Base-by-base conservation (phyloP, 2,113 vertebrate genomes). In the Prolemur simus region DNA sequence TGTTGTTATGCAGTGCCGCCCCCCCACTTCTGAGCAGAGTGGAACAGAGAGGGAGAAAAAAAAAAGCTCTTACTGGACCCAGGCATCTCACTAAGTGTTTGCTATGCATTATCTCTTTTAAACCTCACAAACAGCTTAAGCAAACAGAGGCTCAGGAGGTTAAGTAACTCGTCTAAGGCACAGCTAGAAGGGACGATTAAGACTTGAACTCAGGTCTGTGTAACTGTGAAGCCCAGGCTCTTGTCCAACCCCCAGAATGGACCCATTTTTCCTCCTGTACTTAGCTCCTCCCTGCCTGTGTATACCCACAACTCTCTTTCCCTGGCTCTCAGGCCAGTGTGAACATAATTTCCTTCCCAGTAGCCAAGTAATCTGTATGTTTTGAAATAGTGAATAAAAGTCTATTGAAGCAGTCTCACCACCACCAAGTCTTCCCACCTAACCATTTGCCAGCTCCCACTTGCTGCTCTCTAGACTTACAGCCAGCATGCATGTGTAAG, bases 41-140 rank as follows among this genome's bases (percentile, higher is more conserved):
- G 76, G 86, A 84, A 56, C 63, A 91, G 73, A 47, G 37, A 52
- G 45, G 37, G 45, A 69, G 60, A 66, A 60, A 95, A 27, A 87
- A 63, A 25, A 29, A 88, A 95, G 39, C 15, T 78, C 23, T 80
- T 87, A 47, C 20, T 73, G 23, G 81, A 29, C 56, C 23, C 42
- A 68, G 64, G 60, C 29, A 91, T 66, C 66, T 94, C 42, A 49
- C 20, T 92, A 39, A 92, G 27, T 92, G 37, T 71, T 88, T 92
- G 52, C 71, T 90, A n/a, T 37, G 10, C 32, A 82, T 87, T 95
- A 18, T 95, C 34, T 66, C 54, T 89, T 94, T 89, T 92, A 74
- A 92, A 85, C 47, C 32, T 91, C 64, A 90, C 34, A 92, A 95
- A 89, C 63, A 95, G 58, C 64, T 90, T 85, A 23, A 92, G n/a